Conservation (phyloP, 2,888 invertebrate genomes). For the Monochamus alternatus region DNA sequence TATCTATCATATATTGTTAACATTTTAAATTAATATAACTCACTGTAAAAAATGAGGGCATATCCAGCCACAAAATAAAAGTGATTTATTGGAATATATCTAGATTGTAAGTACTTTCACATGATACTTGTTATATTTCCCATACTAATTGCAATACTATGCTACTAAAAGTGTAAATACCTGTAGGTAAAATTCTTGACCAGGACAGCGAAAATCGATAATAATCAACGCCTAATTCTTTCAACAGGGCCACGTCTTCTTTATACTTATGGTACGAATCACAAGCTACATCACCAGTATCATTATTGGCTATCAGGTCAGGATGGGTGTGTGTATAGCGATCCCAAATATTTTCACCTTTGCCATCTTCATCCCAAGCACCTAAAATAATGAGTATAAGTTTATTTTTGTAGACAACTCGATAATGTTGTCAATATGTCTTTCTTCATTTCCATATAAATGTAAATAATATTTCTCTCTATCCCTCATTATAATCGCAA, state of each 20-base stretch:
- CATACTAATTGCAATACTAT: too few relatives aligned
- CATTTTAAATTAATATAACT: too few relatives aligned
- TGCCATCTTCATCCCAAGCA: constrained; percentile 67
- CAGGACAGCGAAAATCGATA: constrained; percentile 70
- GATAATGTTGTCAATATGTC: not conserved
- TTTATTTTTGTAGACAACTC: not conserved
- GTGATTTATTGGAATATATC: too few relatives aligned
- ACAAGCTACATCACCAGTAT: constrained; percentile 78
- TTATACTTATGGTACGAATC: constrained; percentile 79
- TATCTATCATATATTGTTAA: too few relatives aligned
- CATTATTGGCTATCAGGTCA: constrained; percentile 71
- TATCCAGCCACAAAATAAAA: too few relatives aligned
- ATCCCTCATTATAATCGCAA: too few relatives aligned
- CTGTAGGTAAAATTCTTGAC: constrained; percentile 70
- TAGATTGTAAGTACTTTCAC: too few relatives aligned
- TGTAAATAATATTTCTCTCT: too few relatives aligned
- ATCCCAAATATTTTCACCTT: constrained; percentile 73
- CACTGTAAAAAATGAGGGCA: too few relatives aligned
- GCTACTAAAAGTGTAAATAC: not conserved
- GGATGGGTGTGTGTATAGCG: constrained; percentile 69
- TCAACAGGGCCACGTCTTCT: constrained; percentile 76
- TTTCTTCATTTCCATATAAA: not conserved
- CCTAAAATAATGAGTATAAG: constrained; percentile 43
- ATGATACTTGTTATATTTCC: too few relatives aligned
- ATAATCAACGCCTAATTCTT: constrained; percentile 73